Conservation (phyloP, 1,140 invertebrate genomes). For the Antheraea mylitta region DNA sequence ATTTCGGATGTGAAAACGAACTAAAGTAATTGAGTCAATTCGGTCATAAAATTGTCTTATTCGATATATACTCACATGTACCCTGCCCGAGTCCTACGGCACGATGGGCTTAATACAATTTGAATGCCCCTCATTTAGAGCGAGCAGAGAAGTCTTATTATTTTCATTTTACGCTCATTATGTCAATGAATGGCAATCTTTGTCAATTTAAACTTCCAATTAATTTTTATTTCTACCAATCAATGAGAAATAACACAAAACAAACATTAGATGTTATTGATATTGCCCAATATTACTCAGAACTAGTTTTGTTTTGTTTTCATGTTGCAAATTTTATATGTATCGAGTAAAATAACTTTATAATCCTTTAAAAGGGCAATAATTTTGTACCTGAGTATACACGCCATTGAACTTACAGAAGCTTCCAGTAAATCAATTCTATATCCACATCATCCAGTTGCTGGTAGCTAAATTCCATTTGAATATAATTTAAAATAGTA, state of each 20-base stretch:
- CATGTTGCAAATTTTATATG: background rate
- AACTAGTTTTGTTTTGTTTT: background rate
- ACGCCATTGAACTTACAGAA: too few species aligned
- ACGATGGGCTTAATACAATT: background rate
- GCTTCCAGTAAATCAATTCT: too few species aligned
- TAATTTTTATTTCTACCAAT: background rate
- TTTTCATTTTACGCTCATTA: background rate
- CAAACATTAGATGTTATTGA: too few species aligned
- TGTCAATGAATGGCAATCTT: conserved; percentile 1
- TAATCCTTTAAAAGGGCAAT: too few species aligned
- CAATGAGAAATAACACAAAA: background rate
- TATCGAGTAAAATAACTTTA: background rate
- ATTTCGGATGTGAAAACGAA: too few species aligned
- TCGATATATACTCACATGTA: too few species aligned
- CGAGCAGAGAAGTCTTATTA: background rate
- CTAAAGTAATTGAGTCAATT: too few species aligned
- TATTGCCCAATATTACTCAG: background rate
- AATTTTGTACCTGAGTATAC: too few species aligned
- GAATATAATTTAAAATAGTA: too few species aligned
- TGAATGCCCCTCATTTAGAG: background rate
- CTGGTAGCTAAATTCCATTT: too few species aligned
- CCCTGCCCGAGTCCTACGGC: background rate
- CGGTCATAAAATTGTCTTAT: too few species aligned
- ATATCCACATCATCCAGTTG: too few species aligned
- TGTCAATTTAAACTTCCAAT: background rate